Conservation (phyloP, 2,888 invertebrate species). For the Falcaria lacertinaria region DNA sequence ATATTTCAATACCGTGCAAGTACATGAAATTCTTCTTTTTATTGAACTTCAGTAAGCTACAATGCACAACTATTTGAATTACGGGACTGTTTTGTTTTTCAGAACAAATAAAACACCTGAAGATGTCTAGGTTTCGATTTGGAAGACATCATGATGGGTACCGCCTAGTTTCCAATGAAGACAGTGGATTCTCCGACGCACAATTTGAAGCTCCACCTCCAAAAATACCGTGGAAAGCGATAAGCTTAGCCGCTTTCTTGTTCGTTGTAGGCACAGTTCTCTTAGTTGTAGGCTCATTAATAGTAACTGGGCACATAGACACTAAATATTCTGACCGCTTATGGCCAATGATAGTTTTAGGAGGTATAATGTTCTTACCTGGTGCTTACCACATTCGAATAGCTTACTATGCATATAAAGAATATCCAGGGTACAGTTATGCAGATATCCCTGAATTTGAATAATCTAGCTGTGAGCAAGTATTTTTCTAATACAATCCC, state of each 20-base stretch:
- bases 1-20: no score
- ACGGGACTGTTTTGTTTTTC: slow-evolving; percentile 13
- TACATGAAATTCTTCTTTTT: no score
- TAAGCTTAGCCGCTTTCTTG: slow-evolving; percentile 86
- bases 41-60: no score
- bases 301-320: slow-evolving; percentile 89
- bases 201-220: slow-evolving; percentile 83
- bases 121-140: slow-evolving; percentile 81
- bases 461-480: no score
- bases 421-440: slow-evolving; percentile 91
- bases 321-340: slow-evolving; percentile 91
- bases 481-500: no score
- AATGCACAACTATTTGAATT: slow-evolving; percentile 1
- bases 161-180: slow-evolving; percentile 75
- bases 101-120: slow-evolving; percentile 42
- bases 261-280: slow-evolving; percentile 88
- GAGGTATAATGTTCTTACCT: slow-evolving; percentile 93
- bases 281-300: slow-evolving; percentile 87
- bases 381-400: slow-evolving; percentile 94
- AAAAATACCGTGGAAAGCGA: slow-evolving; percentile 92
- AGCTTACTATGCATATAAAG: slow-evolving; percentile 90
- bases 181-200: slow-evolving; percentile 85
- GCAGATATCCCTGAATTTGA: slow-evolving; percentile 95
- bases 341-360: slow-evolving; percentile 94
- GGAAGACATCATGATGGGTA: slow-evolving; percentile 82